Evolutionary conservation across 1,140 invertebrate species (phyloP), one percentile per base, ranked within the genome.

Genomic region (Coelopa frigida): DNA sequence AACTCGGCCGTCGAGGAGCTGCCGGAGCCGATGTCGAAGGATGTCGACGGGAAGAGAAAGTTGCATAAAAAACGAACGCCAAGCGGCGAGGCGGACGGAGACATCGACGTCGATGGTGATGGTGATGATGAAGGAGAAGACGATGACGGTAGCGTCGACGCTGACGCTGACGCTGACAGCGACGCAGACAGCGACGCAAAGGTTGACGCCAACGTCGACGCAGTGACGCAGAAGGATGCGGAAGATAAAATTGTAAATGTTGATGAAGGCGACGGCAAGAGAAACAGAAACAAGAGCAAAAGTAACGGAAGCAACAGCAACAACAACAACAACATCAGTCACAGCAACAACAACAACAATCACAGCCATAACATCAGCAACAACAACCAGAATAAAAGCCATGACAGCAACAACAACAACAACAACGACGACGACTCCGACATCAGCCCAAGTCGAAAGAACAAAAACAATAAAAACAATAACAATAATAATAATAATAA

Each of bases 1-100:
- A 88, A 90, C 72, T 91, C 90, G 8, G 89, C 80, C 0, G 78
- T 80, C 26, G 64, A 68, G 50, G 64, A 68, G 52, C 50, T 68
- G 38, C 64, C 64, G 23, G 56, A 59, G 44, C 64, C 64, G 26
- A 68, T 68, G 64, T 68, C 64, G 51, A 67, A 65, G 55, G 65
- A 67, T 55, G 56, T 58, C 5, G 31, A 38, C 12, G 23, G 23
- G 27, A 37, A 36, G 22, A 53, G 56, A 58, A 56, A 55, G 50
- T 43, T 59, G 41, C 59, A 62, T 51, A 58, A 60, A 52, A 64
- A 64, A 35, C 46, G 46, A 26, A 20, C 44, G 23, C 44, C 33
- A 20, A 11, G 15, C 37, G 21, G 14, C 20, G 6, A 21, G 17
- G 35, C 23, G 44, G 44, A 36, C 26, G 26, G 18, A 47, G 23